Evolutionary conservation across 2,113 vertebrate genomes (phyloP).

Genomic region (Atherinomorus stipes): DNA sequence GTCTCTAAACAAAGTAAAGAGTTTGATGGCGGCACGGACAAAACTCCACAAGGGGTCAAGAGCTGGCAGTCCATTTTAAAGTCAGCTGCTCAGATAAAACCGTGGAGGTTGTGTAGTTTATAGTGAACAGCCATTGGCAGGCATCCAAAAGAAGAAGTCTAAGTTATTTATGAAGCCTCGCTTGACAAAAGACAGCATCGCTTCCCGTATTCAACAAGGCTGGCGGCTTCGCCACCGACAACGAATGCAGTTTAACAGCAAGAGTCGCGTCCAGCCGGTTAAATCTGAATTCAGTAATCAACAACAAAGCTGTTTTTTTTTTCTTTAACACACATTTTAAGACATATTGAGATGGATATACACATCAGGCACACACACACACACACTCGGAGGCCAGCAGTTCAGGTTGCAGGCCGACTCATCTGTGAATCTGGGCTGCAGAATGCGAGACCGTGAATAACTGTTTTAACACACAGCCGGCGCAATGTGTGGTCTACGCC

Average conservation of each 20-base stretch:
- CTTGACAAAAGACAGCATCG: constrained; percentile 67
- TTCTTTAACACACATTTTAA: neutral
- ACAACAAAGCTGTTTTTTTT: neutral
- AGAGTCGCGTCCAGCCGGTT: constrained; percentile 27
- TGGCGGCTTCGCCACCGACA: constrained; percentile 21
- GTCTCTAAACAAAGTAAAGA: neutral
- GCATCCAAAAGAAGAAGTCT: constrained; percentile 67
- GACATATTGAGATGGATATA: neutral
- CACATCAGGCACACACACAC: neutral
- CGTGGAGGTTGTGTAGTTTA: constrained; percentile 33
- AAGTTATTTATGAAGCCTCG: constrained; percentile 70
- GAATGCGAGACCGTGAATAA: constrained; percentile 79
- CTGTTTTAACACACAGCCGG: constrained; percentile 77
- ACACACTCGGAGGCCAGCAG: constrained; percentile 50
- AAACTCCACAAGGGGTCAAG: constrained; percentile 80
- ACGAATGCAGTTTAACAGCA: constrained; percentile 41
- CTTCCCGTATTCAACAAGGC: constrained; percentile 53
- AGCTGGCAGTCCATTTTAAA: constrained; percentile 80
- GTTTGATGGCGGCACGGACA: neutral
- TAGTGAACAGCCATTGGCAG: constrained; percentile 56
- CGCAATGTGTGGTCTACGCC: constrained; percentile 84
- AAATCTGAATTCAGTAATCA: neutral
- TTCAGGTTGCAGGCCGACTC: constrained; percentile 66
- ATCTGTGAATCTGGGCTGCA: constrained; percentile 70
- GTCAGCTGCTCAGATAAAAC: constrained; percentile 51